These are phyloP conservation scores for Tauraco hartlaubi DNA, from an alignment of 2,797 vertebrate species.

Conservation along the genomic window DNA sequence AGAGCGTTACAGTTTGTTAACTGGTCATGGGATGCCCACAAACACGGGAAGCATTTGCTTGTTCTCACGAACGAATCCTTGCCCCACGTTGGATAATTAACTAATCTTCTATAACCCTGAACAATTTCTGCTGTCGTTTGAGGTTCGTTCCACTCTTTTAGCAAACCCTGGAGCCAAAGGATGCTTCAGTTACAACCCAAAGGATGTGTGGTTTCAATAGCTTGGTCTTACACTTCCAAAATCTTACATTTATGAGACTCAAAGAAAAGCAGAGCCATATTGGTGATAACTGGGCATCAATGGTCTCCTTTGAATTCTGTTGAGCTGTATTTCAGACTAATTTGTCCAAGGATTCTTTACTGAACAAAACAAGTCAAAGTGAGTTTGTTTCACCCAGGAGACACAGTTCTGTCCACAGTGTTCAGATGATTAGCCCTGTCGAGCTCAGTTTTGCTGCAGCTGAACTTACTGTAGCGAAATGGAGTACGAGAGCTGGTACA, in stretches of 20 bases:
- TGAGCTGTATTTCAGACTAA: background rate
- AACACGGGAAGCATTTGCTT: background rate
- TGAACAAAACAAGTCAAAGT: background rate
- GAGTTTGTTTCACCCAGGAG: background rate
- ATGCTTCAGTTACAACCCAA: background rate
- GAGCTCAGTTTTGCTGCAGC: background rate
- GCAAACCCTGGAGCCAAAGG: background rate
- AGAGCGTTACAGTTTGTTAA: background rate
- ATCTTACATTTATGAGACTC: background rate
- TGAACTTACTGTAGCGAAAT: background rate
- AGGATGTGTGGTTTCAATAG: background rate
- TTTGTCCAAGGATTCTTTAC: background rate
- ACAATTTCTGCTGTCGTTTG: background rate
- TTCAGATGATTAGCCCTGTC: background rate
- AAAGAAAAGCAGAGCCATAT: background rate
- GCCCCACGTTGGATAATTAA: background rate
- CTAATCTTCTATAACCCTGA: background rate
- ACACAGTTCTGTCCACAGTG: background rate
- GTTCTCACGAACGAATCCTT: background rate
- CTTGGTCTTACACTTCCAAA: background rate
- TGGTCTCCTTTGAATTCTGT: background rate
- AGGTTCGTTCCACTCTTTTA: background rate
- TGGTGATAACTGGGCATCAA: background rate
- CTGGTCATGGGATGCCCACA: background rate
- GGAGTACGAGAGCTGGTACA: background rate